Evolutionary conservation across 64 coral and sea anemone species (phyloP), one percentile per base, ranked within the genome.

Genomic region (Acropora tenuis): DNA sequence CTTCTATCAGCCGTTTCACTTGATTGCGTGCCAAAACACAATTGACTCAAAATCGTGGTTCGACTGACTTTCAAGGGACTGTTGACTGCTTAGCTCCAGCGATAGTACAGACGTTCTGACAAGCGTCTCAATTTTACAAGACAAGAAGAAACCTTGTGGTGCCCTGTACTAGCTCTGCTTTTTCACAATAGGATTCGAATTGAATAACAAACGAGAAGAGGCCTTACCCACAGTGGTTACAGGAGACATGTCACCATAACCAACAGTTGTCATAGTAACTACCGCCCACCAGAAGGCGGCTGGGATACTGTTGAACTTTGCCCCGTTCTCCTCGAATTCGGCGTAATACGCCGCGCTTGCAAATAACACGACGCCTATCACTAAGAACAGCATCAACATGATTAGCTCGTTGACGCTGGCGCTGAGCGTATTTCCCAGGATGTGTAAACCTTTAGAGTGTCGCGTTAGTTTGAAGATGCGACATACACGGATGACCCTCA

Each of bases 221-320:
- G 12, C 90, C 87, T 90, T 20, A 96, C 95, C 95, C 12, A 84
- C 57, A 40, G 93, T 44, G 1, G 95, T 97, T 5, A 83, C 75
- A 3, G 95, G 95, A 42, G 40, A 78, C 0, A 97, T 68, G 75
- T 97, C 95, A 13, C 95, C 95, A 47, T 97, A 97, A 2, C 95
- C 95, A 5, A 97, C 95, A 2, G 95, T 97, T 73, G 95, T 97
- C 95, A 97, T 97, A 47, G 95, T 97, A 73, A 97, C 95, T 7
- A 97, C 95, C 11, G 95, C 95, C 95, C 95, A 97, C 95, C 95
- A 97, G 79, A 97, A 97, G 5, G 90, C 88, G 59, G 90, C 88
- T 10, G 95, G 95, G 61, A 97, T 97, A 68, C 92, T 94, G 57
- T 77, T 3, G 18, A 97, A 94, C 5, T 78, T 11, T 11, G 1